These are phyloP conservation scores for Planiliza haematocheilus DNA, from an alignment of 2,113 vertebrate genomes.

Conservation along the genomic window DNA sequence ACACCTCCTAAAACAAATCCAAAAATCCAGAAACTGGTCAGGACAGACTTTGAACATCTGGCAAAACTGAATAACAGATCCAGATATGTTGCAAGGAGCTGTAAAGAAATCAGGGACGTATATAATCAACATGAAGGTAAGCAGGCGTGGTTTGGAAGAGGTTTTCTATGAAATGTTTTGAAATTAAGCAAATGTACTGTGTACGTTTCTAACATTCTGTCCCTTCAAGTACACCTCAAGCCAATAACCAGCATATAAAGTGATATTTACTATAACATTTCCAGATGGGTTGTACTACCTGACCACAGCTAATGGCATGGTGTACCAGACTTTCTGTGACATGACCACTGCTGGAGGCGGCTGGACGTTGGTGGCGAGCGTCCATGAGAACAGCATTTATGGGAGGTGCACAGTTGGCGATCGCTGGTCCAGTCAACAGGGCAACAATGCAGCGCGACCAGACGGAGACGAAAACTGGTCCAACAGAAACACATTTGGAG, in stretches of 20 bases:
- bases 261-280: not conserved
- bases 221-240: too few relatives aligned
- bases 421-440: conserved; percentile 46
- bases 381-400: conserved; percentile 4
- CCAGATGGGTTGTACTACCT: conserved; percentile 47
- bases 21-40: not conserved
- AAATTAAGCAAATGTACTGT: not conserved
- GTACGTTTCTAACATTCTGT: too few relatives aligned
- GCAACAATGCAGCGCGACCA: conserved; percentile 1
- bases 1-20: not conserved
- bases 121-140: conserved; percentile 22
- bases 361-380: conserved; percentile 42
- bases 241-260: not conserved
- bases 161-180: not conserved
- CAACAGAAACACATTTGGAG: conserved; percentile 47
- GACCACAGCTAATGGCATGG: conserved; percentile 38
- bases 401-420: conserved; percentile 34
- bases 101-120: conserved; percentile 33
- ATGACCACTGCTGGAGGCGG: conserved; percentile 42
- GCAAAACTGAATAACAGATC: conserved; percentile 12
- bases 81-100: conserved; percentile 33
- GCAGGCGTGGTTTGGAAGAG: not conserved
- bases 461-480: conserved; percentile 41
- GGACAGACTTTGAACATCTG: conserved; percentile 20
- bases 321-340: conserved; percentile 51